These are phyloP conservation scores for Syrista parreyssii DNA, from an alignment of 2,888 invertebrate genomes.

Conservation along the genomic window DNA sequence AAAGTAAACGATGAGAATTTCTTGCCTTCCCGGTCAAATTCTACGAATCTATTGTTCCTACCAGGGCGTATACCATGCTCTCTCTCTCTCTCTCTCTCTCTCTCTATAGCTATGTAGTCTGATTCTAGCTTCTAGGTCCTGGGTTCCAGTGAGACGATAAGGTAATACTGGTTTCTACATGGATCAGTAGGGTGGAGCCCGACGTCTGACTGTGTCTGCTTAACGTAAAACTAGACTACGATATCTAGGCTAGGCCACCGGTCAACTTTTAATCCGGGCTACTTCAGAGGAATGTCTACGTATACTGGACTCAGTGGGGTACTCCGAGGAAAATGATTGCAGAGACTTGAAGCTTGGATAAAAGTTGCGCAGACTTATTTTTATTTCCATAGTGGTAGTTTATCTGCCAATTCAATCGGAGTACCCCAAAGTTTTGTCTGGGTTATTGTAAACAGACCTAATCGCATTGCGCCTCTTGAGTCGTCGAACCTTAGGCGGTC, in stretches of 20 bases:
- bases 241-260: slow-evolving; percentile 39
- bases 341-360: not conserved
- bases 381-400: not conserved
- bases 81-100: not conserved
- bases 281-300: slow-evolving; percentile 31
- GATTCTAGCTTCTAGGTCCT: not conserved
- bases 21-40: not conserved
- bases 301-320: not conserved
- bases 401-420: not conserved
- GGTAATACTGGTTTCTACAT: slow-evolving; percentile 9
- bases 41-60: not conserved
- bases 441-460: slow-evolving; percentile 51
- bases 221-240: slow-evolving; percentile 20
- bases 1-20: not conserved
- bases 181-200: not conserved
- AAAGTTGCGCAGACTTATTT: not conserved
- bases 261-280: slow-evolving; percentile 36
- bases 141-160: not conserved
- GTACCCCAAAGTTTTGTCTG: not conserved
- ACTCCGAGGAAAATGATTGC: not conserved
- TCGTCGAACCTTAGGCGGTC: slow-evolving; percentile 47
- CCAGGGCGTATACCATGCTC: not conserved
- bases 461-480: slow-evolving; percentile 60
- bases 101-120: not conserved
- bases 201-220: not conserved